A percentile compares a stretch with the other conserved stretches of the same genome.
These are phyloP conservation scores for Brachypteracias leptosomus DNA, from an alignment of 2,113 vertebrate species.

Conservation along the genomic window DNA sequence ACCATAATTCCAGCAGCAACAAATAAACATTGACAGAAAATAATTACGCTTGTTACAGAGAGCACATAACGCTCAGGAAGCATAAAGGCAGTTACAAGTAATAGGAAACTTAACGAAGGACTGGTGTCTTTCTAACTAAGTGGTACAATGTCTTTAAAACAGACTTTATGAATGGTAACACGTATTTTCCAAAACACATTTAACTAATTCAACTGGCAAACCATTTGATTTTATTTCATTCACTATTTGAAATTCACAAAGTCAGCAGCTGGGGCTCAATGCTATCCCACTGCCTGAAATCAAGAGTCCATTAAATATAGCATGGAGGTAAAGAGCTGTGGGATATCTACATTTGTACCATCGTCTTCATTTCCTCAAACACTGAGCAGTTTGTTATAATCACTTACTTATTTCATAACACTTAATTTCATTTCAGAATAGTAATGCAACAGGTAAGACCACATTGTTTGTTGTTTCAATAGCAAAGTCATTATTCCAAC, in stretches of 20 bases:
- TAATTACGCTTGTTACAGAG: not conserved
- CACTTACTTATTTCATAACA: not conserved
- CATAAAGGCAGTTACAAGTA: not conserved
- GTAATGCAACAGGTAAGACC: not conserved
- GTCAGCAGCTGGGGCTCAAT: not conserved
- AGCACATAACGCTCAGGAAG: not conserved
- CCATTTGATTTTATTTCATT: not conserved
- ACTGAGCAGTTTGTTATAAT: not conserved
- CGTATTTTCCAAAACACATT: not conserved
- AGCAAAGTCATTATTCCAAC: not conserved
- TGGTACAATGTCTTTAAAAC: not conserved
- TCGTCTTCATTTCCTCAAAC: not conserved
- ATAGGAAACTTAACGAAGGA: not conserved
- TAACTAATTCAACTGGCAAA: not conserved
- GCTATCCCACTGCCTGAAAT: not conserved
- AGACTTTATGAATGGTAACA: not conserved
- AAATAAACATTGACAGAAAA: not conserved
- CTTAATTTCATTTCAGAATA: not conserved
- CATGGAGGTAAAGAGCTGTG: not conserved
- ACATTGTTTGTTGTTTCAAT: not conserved
- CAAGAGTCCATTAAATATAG: not conserved
- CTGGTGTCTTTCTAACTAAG: not conserved
- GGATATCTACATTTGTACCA: not conserved
- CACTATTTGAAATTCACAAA: not conserved
- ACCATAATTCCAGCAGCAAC: not conserved